These are phyloP conservation scores for Dysmachus trigonus DNA, from an alignment of 2,888 invertebrate genomes.

Conservation along the genomic window DNA sequence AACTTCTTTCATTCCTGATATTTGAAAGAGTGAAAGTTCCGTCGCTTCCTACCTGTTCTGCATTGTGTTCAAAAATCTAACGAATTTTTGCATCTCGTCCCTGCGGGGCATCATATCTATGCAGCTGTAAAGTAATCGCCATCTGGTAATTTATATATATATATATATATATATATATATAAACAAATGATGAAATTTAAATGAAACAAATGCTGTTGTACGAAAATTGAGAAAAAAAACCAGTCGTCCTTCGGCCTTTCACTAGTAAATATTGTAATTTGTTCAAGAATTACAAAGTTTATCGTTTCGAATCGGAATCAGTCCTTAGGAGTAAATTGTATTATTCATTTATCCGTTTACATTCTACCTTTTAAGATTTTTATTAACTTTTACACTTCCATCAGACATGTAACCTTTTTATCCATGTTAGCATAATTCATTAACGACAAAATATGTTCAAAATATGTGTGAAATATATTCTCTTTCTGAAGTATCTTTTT, in stretches of 20 bases:
- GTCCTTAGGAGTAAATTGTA: background rate
- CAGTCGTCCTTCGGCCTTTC: background rate
- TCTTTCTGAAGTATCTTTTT: background rate
- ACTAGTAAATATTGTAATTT: background rate
- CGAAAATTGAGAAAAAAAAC: background rate
- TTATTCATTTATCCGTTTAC: background rate
- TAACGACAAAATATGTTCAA: background rate
- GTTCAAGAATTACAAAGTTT: background rate
- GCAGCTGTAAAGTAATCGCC: background rate
- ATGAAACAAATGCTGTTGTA: background rate
- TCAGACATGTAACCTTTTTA: background rate
- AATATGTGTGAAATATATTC: background rate
- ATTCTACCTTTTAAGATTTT: background rate
- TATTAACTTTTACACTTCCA: background rate
- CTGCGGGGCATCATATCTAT: conserved; percentile 5
- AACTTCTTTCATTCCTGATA: background rate
- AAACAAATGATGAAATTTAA: background rate
- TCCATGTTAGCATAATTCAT: background rate
- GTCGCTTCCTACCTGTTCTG: conserved; percentile 11
- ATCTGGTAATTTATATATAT: background rate
- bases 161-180: background rate
- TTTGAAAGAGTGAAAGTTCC: background rate
- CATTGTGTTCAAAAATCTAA: conserved; percentile 29
- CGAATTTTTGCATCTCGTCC: conserved; percentile 2
- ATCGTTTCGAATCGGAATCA: background rate